Evolutionary conservation across 2,797 vertebrate genomes (phyloP).

Genomic region (Poecilia wingei): DNA sequence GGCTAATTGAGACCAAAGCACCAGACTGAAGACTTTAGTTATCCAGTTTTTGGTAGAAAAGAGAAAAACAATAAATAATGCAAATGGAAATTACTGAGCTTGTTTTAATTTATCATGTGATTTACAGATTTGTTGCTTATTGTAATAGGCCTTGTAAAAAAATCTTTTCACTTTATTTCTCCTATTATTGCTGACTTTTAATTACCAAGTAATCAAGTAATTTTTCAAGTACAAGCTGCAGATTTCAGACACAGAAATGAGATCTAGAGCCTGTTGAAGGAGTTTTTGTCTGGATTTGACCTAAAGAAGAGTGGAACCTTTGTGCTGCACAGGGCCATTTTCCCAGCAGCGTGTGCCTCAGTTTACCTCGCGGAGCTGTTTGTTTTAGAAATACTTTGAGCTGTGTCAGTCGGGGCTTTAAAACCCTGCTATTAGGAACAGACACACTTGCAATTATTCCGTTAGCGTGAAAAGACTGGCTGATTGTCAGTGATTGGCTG

Average conservation of each 20-base stretch:
- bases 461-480: slow-evolving; percentile 50
- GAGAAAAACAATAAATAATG: no score
- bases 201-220: not conserved
- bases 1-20: no score
- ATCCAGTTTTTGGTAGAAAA: no score
- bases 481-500: slow-evolving; percentile 66
- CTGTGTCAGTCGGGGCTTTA: slow-evolving; percentile 38
- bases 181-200: not conserved
- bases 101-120: no score
- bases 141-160: no score
- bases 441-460: slow-evolving; percentile 66
- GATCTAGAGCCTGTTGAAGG: not conserved
- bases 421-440: slow-evolving; percentile 55
- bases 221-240: not conserved
- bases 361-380: slow-evolving; percentile 22
- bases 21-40: no score
- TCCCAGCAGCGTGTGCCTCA: slow-evolving; percentile 9
- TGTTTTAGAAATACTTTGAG: slow-evolving; percentile 30
- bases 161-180: not conserved
- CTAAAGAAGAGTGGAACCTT: slow-evolving; percentile 1
- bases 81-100: no score
- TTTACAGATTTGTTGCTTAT: no score
- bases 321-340: slow-evolving; percentile 13
- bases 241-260: not conserved
- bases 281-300: not conserved